Base-by-base conservation (phyloP, 2,113 vertebrate genomes). In the Fulmarus glacialis region DNA sequence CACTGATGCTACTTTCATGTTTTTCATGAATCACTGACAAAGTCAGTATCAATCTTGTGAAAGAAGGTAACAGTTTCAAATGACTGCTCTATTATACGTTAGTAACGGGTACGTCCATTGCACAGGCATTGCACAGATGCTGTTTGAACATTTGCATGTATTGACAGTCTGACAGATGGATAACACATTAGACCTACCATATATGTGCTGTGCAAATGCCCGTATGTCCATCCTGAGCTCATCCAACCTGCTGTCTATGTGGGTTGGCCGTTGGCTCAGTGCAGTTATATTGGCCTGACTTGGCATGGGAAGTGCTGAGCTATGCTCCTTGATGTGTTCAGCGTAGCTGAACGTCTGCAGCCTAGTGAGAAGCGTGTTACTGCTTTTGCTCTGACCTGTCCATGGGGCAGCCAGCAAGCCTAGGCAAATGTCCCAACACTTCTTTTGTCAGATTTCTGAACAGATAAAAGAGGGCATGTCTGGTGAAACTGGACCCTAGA, bases 61-160 rank as follows among this genome's bases (percentile, higher is more conserved):
- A 83, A 66, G 60, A 56, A 87, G 34, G 29, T n/a, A 45, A 75
- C 23, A 26, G 24, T 50, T 92, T 72, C 63, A 70, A 12, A 27
- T 22, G 47, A 55, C 45, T 66, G 83, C 40, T 84, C 29, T 66
- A 9, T 38, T 19, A 27, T n/a, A 34, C 22, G 0, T 36, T 40
- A 71, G 20, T n/a, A 63, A 38, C 0, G 0, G 21, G 22, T 6
- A 22, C 1, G 5, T 38, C 47, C 26, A 9, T 38, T 38, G 59
- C 29, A 48, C 38, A 53, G 86, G 36, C 34, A 52, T 66, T 55
- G 13, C 52, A 11, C 52, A 90, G 30, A 29, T 20, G 16, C 15
- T 45, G 20, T 34, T 34, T 21, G 38, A 81, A 68, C 40, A 36
- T 40, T 82, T 93, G 52, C 48, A 16, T 5, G 27, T 62, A 34